Evolutionary conservation across 2,113 vertebrate genomes (phyloP).

Genomic region (Miniopterus natalensis): DNA sequence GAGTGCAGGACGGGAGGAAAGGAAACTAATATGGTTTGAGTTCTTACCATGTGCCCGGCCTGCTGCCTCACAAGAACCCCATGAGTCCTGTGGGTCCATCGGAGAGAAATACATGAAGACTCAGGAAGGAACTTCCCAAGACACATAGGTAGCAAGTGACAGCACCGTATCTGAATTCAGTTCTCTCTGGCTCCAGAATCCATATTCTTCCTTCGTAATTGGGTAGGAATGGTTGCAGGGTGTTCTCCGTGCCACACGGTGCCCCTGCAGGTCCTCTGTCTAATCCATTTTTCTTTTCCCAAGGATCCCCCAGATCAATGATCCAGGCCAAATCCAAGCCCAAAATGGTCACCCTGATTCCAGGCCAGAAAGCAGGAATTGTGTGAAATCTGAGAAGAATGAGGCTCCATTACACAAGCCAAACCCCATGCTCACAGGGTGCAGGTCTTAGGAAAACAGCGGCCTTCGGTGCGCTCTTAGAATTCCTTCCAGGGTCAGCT

Average conservation of each 20-base stretch:
- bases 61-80: not conserved
- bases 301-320: not conserved
- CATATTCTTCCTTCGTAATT: not conserved
- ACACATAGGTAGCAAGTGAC: not conserved
- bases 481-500: constrained; percentile 21
- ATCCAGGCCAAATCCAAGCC: constrained; percentile 21
- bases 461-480: not conserved
- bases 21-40: not conserved
- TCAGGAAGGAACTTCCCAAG: not conserved
- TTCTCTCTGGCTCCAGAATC: not conserved
- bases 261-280: not conserved
- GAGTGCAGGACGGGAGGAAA: not conserved
- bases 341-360: not conserved
- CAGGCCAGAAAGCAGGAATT: not conserved
- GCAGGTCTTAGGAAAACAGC: constrained; percentile 42
- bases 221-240: too few species aligned
- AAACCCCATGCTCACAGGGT: not conserved
- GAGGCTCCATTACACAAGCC: not conserved
- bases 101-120: not conserved
- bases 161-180: not conserved
- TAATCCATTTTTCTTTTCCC: not conserved
- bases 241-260: not conserved
- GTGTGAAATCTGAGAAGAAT: not conserved
- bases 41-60: not conserved
- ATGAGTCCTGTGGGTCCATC: not conserved